Conservation (phyloP, 2,113 vertebrate genomes). For the Paradoxurus hermaphroditus region DNA sequence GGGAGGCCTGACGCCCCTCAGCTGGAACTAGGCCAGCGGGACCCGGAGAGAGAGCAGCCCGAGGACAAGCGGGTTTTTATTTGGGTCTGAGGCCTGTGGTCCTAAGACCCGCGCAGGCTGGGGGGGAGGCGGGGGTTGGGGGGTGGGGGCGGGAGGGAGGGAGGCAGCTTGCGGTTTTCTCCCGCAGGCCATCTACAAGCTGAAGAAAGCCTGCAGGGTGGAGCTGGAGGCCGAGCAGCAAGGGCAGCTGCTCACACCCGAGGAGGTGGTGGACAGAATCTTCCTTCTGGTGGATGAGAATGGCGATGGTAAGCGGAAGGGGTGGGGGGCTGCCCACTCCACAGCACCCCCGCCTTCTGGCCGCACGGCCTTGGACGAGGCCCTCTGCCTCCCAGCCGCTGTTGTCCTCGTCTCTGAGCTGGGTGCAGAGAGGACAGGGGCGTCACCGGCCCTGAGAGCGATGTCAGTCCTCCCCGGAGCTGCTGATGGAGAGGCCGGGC, state of each 20-base stretch:
- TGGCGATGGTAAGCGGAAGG: slow-evolving; percentile 88
- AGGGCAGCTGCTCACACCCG: slow-evolving; percentile 88
- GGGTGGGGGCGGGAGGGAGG: fast-evolving
- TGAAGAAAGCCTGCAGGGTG: slow-evolving; percentile 92
- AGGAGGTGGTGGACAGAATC: slow-evolving; percentile 97
- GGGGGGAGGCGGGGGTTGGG: background rate
- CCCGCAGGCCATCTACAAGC: slow-evolving; percentile 91
- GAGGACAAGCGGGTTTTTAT: background rate
- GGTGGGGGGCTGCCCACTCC: background rate
- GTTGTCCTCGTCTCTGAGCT: background rate
- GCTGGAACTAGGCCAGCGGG: background rate
- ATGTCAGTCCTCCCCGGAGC: fast-evolving
- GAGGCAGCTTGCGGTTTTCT: background rate
- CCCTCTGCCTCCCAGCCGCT: background rate
- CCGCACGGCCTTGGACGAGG: background rate
- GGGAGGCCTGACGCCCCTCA: background rate
- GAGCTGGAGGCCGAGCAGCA: slow-evolving; percentile 84
- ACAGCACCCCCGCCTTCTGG: background rate
- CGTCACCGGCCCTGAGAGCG: background rate
- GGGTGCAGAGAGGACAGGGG: background rate
- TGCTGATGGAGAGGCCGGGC: background rate
- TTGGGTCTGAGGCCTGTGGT: background rate
- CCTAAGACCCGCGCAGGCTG: background rate
- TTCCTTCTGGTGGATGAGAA: slow-evolving; percentile 97
- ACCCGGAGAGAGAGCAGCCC: background rate